Evolutionary conservation across 2,888 invertebrate genomes (phyloP).

Genomic region (Rotaria magnacalcarata): DNA sequence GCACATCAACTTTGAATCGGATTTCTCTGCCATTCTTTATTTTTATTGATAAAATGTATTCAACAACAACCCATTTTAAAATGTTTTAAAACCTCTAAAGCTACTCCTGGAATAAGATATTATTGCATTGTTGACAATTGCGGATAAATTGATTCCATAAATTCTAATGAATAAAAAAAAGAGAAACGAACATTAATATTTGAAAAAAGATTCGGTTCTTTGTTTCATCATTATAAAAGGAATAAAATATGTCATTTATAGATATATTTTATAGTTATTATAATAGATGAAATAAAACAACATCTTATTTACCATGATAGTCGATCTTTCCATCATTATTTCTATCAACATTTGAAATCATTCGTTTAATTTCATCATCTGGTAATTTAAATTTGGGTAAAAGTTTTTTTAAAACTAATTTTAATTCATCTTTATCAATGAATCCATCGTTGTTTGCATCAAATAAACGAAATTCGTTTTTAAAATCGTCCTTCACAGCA

Average conservation of each 20-base stretch:
- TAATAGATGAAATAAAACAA: no score
- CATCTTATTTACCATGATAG: background rate
- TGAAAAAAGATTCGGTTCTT: no score
- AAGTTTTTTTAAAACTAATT: constrained; percentile 2
- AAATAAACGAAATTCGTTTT: constrained; percentile 6
- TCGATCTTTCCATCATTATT: constrained; percentile 12
- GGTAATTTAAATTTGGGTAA: constrained; percentile 17
- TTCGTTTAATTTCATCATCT: background rate
- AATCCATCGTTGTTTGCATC: constrained; percentile 24
- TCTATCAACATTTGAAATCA: background rate
- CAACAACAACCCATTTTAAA: no score
- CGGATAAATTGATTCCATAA: constrained; percentile 4
- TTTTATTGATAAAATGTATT: no score
- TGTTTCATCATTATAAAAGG: no score
- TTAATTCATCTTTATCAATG: constrained; percentile 18
- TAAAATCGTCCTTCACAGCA: background rate
- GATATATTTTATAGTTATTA: no score
- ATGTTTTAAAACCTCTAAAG: no score
- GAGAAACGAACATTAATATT: no score
- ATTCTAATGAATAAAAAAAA: background rate
- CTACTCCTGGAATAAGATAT: no score
- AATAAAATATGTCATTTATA: no score
- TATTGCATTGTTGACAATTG: background rate
- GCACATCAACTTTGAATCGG: no score
- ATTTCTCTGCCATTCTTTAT: no score